Base-by-base conservation (phyloP, 2,113 vertebrate species). In the Megatriorchis doriae region DNA sequence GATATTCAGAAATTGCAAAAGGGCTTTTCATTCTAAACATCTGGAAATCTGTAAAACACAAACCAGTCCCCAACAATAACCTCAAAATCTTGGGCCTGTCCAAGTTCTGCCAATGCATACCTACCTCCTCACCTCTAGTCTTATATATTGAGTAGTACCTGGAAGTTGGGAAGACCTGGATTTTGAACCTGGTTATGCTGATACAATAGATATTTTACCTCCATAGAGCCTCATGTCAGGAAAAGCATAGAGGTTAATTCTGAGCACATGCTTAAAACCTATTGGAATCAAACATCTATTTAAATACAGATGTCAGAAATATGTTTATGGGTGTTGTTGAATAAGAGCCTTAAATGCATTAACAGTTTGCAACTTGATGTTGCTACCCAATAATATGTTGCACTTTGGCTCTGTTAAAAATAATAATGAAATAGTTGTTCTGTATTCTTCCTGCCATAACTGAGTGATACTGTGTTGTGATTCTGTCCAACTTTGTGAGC, bases 311-410 rank as follows among this genome's bases (percentile, higher is more conserved):
- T 94, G 91, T 94, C 9, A 1, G 86, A 93, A 95, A 91, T 75
- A 92, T 94, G 86, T 88, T 94, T 96, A 93, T 47, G 94, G n/a
- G 88, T 91, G 89, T 89, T 96, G 77, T 88, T 96, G 92, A 93
- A 81, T 95, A 93, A 79, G 47, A 34, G 48, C 70, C 61, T 95
- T 95, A 95, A 91, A 89, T 58, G 58, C 48, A 92, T 91, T 95
- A 89, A 52, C n/a, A 89, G 80, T 88, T 95, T 95, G 81, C 78
- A 81, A 91, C 86, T 87, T 89, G 83, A 75, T 81, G 77, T 71
- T 95, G 38, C 86, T 82, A 38, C 81, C 75, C 93, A 86, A 53
- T 74, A 89, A 38, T 65, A 27, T 4, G 31, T 38, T 94, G 83
- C 56, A 58, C 70, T 95, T 93, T 74, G 90, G 68, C 86, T 92